These are phyloP conservation scores for Ophioninae sp. DNA, from an alignment of 2,888 invertebrate species.

Conservation along the genomic window DNA sequence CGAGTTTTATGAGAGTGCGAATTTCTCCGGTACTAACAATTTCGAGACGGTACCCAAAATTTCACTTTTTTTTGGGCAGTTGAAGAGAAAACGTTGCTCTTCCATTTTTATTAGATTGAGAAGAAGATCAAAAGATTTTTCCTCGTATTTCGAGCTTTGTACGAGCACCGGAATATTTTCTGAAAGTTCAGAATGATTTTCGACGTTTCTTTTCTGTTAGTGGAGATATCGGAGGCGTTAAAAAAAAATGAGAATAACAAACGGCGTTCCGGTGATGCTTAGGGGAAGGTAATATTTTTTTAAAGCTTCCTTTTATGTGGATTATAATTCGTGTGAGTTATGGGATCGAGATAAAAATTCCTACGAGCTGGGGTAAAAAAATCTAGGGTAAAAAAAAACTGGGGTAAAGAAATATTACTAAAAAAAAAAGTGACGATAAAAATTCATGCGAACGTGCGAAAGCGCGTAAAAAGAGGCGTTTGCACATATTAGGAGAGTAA, in stretches of 20 bases:
- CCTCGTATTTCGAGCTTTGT: too few relatives aligned
- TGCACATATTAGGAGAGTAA: not conserved
- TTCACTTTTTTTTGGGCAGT: too few relatives aligned
- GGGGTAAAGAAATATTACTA: too few relatives aligned
- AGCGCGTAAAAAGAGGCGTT: not conserved
- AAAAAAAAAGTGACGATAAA: not conserved
- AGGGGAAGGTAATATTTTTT: not conserved
- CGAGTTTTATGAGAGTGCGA: not conserved
- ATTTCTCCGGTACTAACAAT: not conserved
- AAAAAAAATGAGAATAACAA: not conserved
- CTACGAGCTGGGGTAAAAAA: not conserved
- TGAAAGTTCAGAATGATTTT: not conserved
- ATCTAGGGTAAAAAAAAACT: not conserved
- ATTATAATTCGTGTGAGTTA: not conserved
- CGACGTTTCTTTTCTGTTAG: not conserved
- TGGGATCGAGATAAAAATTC: not conserved
- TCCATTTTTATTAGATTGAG: too few relatives aligned
- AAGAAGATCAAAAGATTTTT: too few relatives aligned
- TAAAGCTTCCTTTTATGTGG: not conserved
- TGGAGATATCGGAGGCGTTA: not conserved
- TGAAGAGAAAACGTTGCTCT: too few relatives aligned
- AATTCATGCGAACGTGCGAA: not conserved
- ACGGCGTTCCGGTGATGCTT: not conserved
- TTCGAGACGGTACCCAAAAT: too few relatives aligned
- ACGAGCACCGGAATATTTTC: not conserved